Base-by-base conservation (phyloP, 2,888 invertebrate genomes). In the Perdita meconis region DNA sequence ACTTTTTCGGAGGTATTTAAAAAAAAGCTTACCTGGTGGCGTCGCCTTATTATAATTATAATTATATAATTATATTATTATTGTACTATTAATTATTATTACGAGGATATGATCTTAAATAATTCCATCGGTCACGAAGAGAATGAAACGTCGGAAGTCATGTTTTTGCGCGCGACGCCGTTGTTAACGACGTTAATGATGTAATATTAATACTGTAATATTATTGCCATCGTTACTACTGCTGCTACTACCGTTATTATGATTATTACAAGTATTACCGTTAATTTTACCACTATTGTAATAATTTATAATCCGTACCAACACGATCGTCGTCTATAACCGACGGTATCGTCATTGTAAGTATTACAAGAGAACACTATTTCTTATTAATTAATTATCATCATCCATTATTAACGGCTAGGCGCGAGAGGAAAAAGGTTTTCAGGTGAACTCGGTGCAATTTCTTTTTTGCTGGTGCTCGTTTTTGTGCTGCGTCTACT, bases 271-370 rank as follows among this genome's bases (percentile, higher is more conserved):
- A 87, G 82, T 87, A 87, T 85, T 87, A 85, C 78, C 86, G 85
- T 88, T 86, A 86, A 86, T 87, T 87, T 88, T 87, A 88, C 85
- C 88, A 89, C 76, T 84, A 82, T 86, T 87, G 88, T 87, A 87
- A 88, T 82, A 84, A 86, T 86, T 86, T 85, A 86, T 81, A 74
- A 84, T 78, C 86, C 85, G 74, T 76, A 85, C 78, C 86, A 81
- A 80, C 70, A 82, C 73, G 70, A 70, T 70, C 71, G 74, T 69
- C 75, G 75, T 64, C 64, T 47, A 19, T 47, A 47, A 65, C 59
- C 78, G 74, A 78, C 68, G 78, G 40, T 75, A 47, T 77, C 82
- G 64, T 83, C 72, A 86, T 81, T 88, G 83, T 81, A 85, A 81
- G 81, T 75, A 66, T 84, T 84, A 75, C 75, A 72, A 61, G 24